A percentile compares a stretch with the other conserved stretches of the same genome.
Conservation (phyloP, 1,140 invertebrate species). For the Ylistrum balloti region DNA sequence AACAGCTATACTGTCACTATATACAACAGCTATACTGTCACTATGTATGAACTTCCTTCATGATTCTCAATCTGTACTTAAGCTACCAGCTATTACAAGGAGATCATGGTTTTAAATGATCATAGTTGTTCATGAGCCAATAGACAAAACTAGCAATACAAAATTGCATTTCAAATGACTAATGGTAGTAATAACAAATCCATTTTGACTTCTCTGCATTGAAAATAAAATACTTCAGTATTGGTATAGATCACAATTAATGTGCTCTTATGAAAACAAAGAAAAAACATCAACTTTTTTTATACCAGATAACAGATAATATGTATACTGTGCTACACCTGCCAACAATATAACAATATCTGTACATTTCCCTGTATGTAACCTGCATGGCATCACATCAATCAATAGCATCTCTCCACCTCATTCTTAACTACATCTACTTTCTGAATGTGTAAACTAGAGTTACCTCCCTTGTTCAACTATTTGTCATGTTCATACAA, state of each 20-base stretch:
- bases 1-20: too few relatives aligned
- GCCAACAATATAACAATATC: slow-evolving; percentile 18
- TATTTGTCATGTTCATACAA: too few relatives aligned
- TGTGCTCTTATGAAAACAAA: neutral
- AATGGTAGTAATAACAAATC: neutral
- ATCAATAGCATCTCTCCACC: too few relatives aligned
- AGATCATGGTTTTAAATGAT: too few relatives aligned
- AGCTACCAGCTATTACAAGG: too few relatives aligned
- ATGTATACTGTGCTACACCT: neutral
- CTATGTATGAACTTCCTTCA: too few relatives aligned
- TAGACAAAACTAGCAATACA: neutral
- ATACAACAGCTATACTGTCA: too few relatives aligned
- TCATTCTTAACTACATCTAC: too few relatives aligned
- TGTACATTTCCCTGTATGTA: neutral
- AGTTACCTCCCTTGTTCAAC: slow-evolving; percentile 28
- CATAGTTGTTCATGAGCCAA: too few relatives aligned
- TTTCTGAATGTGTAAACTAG: neutral
- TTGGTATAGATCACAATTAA: neutral
- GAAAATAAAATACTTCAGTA: neutral
- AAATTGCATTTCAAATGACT: slow-evolving; percentile 27
- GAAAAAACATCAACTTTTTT: neutral
- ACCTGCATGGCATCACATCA: neutral
- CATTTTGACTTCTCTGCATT: neutral
- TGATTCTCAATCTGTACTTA: too few relatives aligned
- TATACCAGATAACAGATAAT: neutral